These are phyloP conservation scores for Pristionchus exspectatus DNA, from an alignment of 2,888 invertebrate species.

Conservation along the genomic window DNA sequence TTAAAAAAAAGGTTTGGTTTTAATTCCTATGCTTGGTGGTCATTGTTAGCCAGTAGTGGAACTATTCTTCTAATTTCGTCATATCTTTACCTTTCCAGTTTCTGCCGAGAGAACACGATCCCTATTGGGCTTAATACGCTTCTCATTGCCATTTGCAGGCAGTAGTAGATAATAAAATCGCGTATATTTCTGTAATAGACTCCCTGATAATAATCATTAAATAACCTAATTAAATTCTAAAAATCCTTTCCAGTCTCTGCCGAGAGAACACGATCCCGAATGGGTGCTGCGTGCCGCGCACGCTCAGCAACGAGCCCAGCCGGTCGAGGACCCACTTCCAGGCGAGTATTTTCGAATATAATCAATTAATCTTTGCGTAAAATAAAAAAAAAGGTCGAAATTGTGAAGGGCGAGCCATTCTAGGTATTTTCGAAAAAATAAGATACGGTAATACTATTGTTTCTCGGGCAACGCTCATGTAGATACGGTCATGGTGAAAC, in stretches of 20 bases:
- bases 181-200: too few species aligned
- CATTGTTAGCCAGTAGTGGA: too few species aligned
- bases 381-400: too few species aligned
- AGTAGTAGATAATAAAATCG: too few species aligned
- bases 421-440: background rate
- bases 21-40: too few species aligned
- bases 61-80: too few species aligned
- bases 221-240: too few species aligned
- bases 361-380: background rate
- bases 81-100: slow-evolving; percentile 54
- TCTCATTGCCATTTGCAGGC: too few species aligned
- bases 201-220: too few species aligned
- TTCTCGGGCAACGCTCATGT: background rate
- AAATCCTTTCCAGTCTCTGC: slow-evolving; percentile 59
- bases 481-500: background rate
- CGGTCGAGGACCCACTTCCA: slow-evolving; percentile 54
- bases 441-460: too few species aligned
- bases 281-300: slow-evolving; percentile 50
- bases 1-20: too few species aligned
- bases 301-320: slow-evolving; percentile 57
- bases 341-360: background rate
- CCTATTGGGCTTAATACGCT: too few species aligned
- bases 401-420: background rate
- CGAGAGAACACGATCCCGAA: slow-evolving; percentile 65
- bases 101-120: slow-evolving; percentile 65